Conservation (phyloP, 2,113 vertebrate genomes). For the Cyprinodon brontotheroides region DNA sequence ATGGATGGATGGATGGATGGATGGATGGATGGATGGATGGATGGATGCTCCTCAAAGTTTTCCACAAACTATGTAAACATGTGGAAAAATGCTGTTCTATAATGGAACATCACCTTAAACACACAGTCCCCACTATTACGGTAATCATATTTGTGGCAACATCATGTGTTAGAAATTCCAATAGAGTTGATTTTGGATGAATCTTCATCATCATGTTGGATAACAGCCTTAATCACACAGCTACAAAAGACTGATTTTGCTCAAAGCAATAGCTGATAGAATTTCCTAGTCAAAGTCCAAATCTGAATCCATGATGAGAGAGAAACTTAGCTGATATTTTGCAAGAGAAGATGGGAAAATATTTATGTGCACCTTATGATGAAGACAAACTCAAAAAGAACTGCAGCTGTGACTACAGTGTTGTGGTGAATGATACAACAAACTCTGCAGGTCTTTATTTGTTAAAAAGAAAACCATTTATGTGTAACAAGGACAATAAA, state of each 20-base stretch:
- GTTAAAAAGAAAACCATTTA: not conserved
- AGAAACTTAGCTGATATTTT: not conserved
- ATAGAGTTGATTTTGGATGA: not conserved
- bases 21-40: no score
- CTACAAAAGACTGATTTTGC: not conserved
- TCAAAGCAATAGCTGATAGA: not conserved
- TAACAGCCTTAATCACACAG: not conserved
- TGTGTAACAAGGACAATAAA: not conserved
- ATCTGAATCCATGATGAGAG: no score
- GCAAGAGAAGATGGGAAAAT: not conserved
- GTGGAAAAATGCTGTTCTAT: not conserved
- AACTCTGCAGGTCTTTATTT: not conserved
- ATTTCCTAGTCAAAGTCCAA: no score
- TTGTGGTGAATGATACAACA: not conserved
- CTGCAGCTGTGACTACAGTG: not conserved
- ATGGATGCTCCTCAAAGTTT: no score
- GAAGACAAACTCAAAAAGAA: no score
- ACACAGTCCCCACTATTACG: not conserved
- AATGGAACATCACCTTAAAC: not conserved
- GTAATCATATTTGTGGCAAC: not conserved
- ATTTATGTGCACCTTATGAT: no score
- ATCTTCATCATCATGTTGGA: not conserved
- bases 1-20: no score
- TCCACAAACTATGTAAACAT: no score
- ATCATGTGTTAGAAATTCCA: not conserved